Base-by-base conservation (phyloP, 1,140 invertebrate species). In the Camponotus pennsylvanicus region DNA sequence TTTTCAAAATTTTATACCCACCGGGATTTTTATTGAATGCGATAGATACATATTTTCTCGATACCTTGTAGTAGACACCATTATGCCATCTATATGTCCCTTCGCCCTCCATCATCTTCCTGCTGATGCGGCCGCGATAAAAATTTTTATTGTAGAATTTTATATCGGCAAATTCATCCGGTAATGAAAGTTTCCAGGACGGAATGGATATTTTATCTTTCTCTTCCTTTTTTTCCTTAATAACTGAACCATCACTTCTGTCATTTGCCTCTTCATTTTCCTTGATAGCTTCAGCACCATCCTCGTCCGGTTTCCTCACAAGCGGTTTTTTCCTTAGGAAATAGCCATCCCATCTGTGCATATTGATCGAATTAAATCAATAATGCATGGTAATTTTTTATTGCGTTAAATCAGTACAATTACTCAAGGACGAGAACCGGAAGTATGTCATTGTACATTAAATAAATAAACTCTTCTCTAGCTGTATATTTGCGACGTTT, bases 21-120 rank as follows among this genome's bases (percentile, higher is more conserved):
- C n/a, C 15, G 49, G 15, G 5, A 66, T 66, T 6, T 37, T 66
- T 18, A 66, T 66, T 37, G 9, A 59, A 0, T 52, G 1, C 6
- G 8, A 3, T 34, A 76, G 15, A 40, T 40, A 32, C 7, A 75
- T 34, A 52, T 77, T 66, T 40, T 40, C 18, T 70, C 3, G 8
- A 59, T 94, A 96, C 96, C 89, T 95, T 93, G 77, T 96, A 96
- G 70, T 94, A 86, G 4, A 95, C 94, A 69, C 96, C 96, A 92
- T 96, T 94, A 4, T 93, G 88, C 96, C 96, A 96, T 63, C 91
- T 92, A 85, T 95, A 96, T 0, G 91, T 92, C 11, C 96, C 96
- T 80, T 95, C 94, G 0, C 96, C 96, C 52, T 96, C 93, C 95
- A 96, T 96, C 84, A 93, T 93, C 87, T 95, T 95, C 88, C 93